phyloP scores from a whole-genome alignment of 2,797 vertebrate genomes.

The Odontamblyopus lacepedii region DNA sequence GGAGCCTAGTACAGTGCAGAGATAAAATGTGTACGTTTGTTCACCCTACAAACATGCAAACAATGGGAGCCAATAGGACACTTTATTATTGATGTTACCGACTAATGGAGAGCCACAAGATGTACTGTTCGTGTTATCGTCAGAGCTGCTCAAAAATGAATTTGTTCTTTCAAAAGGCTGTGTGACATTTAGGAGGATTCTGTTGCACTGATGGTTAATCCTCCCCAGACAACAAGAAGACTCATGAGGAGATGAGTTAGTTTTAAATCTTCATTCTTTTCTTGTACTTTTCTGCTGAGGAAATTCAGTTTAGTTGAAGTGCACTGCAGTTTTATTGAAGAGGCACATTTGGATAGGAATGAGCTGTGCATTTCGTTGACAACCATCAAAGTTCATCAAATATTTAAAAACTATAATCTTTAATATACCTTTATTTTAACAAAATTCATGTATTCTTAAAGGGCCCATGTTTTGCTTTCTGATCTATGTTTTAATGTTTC shows the following conservation, averaged over 20 bases:
- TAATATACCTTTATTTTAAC: too few relatives aligned
- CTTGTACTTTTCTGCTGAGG: background rate
- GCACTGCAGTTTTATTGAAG: background rate
- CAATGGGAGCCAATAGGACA: background rate
- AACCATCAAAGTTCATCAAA: background rate
- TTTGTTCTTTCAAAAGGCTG: background rate
- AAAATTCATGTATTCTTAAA: too few relatives aligned
- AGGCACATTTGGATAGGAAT: background rate
- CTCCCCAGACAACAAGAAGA: background rate
- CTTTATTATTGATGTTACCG: background rate
- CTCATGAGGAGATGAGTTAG: background rate
- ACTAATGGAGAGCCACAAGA: background rate
- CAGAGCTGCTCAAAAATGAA: background rate
- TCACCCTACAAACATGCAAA: conserved; percentile 8
- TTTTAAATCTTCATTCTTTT: background rate
- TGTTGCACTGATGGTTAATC: background rate
- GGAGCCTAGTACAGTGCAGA: conserved; percentile 4
- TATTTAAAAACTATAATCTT: background rate
- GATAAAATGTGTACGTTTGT: conserved; percentile 1
- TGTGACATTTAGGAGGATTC: conserved; percentile 10
- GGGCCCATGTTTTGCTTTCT: too few relatives aligned
- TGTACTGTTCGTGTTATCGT: background rate
- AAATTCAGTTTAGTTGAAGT: background rate
- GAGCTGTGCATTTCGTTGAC: background rate
- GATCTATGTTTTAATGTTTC: too few relatives aligned